Percentiles rank a stretch among this genome's conserved stretches.
Conservation (phyloP, 2,888 invertebrate genomes). For the Drosophila vallismaia region DNA sequence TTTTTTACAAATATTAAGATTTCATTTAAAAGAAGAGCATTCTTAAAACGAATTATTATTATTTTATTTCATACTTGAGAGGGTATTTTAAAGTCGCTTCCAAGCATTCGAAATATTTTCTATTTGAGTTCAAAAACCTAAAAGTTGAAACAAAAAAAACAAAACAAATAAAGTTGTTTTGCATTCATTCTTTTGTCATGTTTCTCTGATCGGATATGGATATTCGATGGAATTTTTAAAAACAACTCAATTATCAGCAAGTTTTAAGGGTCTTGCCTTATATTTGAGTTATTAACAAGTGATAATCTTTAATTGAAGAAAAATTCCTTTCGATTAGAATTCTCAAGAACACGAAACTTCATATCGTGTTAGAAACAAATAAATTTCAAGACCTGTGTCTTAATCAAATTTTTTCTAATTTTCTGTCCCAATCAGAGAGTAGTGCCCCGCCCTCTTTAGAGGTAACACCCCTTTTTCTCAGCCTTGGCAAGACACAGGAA, state of each 20-base stretch:
- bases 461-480: conserved; percentile 28
- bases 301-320: neutral
- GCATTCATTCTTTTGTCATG: conserved; percentile 61
- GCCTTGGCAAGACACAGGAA: conserved; percentile 23
- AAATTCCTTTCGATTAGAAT: neutral
- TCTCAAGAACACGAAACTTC: neutral
- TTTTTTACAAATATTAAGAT: neutral
- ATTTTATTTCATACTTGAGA: neutral
- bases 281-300: neutral
- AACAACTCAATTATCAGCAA: conserved; percentile 63
- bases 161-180: conserved; percentile 71
- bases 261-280: conserved; percentile 9
- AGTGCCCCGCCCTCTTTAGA: conserved; percentile 26
- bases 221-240: conserved; percentile 51
- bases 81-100: neutral
- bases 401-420: conserved; percentile 15
- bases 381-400: neutral
- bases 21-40: neutral
- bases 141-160: conserved; percentile 46
- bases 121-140: conserved; percentile 58
- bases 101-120: neutral
- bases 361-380: conserved; percentile 7
- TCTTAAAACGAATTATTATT: neutral
- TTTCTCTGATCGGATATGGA: conserved; percentile 18
- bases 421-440: conserved; percentile 27